A percentile compares a stretch with the other conserved stretches of the same genome.
These are phyloP conservation scores for Bombus ignitus DNA, from an alignment of 1,140 invertebrate genomes.

Conservation along the genomic window DNA sequence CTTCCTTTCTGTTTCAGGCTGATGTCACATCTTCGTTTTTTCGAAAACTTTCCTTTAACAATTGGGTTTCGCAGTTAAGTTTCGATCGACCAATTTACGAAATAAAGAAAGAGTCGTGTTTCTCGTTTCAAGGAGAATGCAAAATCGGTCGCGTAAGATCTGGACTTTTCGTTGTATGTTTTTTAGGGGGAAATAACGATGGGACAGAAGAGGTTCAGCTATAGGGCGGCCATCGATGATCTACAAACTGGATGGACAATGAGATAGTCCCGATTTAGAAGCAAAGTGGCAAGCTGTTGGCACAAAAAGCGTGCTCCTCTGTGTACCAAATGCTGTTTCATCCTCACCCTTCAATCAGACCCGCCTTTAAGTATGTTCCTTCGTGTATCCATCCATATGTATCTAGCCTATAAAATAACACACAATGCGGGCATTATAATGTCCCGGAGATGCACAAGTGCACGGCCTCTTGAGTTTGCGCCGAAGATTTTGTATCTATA, in stretches of 20 bases:
- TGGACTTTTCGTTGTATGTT: neutral
- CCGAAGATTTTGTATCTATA: constrained; percentile 64
- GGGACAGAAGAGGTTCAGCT: neutral
- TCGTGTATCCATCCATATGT: constrained; percentile 58
- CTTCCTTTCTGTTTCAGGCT: neutral
- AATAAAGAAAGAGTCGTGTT: neutral
- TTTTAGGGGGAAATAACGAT: neutral
- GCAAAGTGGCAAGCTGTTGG: constrained; percentile 66
- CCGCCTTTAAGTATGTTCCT: constrained; percentile 36
- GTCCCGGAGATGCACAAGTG: constrained; percentile 61
- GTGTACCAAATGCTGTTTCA: constrained; percentile 59
- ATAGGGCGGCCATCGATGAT: constrained; percentile 15
- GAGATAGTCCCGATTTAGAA: constrained; percentile 40
- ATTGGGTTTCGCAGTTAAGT: too few relatives aligned
- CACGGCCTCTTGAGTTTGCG: constrained; percentile 67
- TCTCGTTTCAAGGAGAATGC: neutral
- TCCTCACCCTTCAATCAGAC: constrained; percentile 53
- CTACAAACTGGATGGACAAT: constrained; percentile 45
- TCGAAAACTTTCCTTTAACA: neutral
- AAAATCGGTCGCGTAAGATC: neutral
- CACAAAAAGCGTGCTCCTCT: constrained; percentile 56
- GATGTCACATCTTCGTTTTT: neutral
- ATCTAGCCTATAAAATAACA: constrained; percentile 63
- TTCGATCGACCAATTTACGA: too few relatives aligned
- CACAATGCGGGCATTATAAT: constrained; percentile 65